Conservation (phyloP, 2,113 vertebrate genomes). For the Crotalus viridis region DNA sequence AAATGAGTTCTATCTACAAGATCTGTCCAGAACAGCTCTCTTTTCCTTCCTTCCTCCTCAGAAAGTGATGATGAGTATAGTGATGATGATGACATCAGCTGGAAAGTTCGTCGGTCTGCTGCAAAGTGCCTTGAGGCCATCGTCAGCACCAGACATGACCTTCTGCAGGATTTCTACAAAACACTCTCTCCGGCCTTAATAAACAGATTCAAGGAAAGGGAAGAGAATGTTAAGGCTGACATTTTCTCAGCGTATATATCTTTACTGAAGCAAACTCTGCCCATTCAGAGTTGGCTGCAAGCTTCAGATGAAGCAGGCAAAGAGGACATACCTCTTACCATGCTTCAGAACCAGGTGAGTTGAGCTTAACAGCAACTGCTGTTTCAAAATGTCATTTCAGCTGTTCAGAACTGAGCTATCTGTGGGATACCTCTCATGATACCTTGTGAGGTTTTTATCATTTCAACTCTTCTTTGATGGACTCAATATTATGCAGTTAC, state of each 20-base stretch:
- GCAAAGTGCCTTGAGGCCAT: slow-evolving; percentile 89
- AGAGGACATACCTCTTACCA: slow-evolving; percentile 69
- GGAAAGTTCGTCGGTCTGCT: slow-evolving; percentile 91
- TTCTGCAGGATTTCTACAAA: slow-evolving; percentile 83
- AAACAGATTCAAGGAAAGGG: slow-evolving; percentile 87
- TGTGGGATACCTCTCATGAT: not conserved
- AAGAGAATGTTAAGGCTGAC: slow-evolving; percentile 90
- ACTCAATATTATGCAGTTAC: not conserved
- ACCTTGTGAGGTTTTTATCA: not conserved
- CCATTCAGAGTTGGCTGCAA: slow-evolving; percentile 66
- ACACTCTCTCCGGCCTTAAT: slow-evolving; percentile 82
- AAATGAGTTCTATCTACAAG: not conserved
- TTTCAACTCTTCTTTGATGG: not conserved
- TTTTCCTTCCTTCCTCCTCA: slow-evolving; percentile 50
- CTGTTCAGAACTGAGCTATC: not conserved
- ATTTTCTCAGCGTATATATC: slow-evolving; percentile 84
- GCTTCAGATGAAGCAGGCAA: slow-evolving; percentile 57
- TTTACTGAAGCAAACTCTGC: slow-evolving; percentile 82
- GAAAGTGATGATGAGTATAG: slow-evolving; percentile 91
- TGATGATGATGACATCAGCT: slow-evolving; percentile 91
- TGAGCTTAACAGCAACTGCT: not conserved
- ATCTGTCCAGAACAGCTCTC: not conserved
- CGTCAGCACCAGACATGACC: slow-evolving; percentile 79
- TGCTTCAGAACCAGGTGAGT: slow-evolving; percentile 84
- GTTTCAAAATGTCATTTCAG: not conserved